These are phyloP conservation scores for Scomber japonicus DNA, from an alignment of 2,113 vertebrate species.

Conservation along the genomic window DNA sequence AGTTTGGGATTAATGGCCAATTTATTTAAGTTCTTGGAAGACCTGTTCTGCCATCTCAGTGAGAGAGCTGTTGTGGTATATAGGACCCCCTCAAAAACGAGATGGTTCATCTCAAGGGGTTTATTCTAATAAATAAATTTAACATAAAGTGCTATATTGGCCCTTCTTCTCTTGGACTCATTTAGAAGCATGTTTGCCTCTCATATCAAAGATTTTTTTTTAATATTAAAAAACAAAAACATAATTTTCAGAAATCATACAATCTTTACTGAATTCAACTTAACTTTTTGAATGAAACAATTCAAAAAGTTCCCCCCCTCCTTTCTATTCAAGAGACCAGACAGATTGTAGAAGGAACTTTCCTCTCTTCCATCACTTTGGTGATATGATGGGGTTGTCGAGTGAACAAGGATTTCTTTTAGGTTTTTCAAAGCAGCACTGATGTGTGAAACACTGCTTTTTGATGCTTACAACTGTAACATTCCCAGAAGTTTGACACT, in stretches of 20 bases:
- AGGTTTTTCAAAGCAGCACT: background rate
- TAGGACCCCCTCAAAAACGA: background rate
- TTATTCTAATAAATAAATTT: too few relatives aligned
- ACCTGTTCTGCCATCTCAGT: background rate
- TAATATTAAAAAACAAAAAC: background rate
- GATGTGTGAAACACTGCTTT: constrained; percentile 5
- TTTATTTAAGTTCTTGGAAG: background rate
- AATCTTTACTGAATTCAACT: background rate
- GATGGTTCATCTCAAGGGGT: too few relatives aligned
- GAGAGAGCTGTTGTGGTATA: background rate
- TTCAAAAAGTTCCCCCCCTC: background rate
- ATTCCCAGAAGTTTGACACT: background rate
- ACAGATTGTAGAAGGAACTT: constrained; percentile 29
- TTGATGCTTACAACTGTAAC: background rate
- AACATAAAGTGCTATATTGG: background rate
- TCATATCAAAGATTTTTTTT: constrained; percentile 4
- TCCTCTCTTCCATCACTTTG: constrained; percentile 1
- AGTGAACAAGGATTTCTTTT: background rate
- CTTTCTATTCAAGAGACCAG: constrained; percentile 43
- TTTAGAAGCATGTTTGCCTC: constrained; percentile 20
- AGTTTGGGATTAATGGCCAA: background rate
- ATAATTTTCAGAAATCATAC: constrained; percentile 10
- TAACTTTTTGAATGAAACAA: constrained; percentile 38
- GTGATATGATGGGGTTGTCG: constrained; percentile 3
- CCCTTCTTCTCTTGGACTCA: background rate